Base-by-base conservation (phyloP, 2,113 vertebrate species). In the Nesoenas mayeri region DNA sequence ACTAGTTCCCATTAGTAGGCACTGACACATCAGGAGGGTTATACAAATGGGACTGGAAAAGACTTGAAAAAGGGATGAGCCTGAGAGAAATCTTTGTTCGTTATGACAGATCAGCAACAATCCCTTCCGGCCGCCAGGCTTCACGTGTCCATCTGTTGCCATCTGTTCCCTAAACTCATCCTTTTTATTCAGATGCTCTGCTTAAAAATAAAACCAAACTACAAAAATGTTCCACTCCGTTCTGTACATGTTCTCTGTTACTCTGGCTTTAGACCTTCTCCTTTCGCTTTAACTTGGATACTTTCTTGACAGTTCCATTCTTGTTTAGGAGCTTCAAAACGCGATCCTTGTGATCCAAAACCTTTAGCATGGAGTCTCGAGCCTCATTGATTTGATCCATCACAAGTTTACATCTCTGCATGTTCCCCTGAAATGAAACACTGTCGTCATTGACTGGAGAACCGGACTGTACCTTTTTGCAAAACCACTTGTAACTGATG, bases 301-400 rank as follows among this genome's bases (percentile, higher is more conserved):
- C 99, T 97, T 99, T 99, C 97, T 99, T 99, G 95, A 99, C 98
- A 83, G 98, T 97, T 69, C 99, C 99, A 3, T 99, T 99, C 98
- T 99, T 99, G 98, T 99, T 99, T 82, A 99, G 98, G 95, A 99
- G 98, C 97, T 99, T 99, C 96, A 99, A 97, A 90, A 99, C 99
- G 79, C 99, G 98, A 42, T 99, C 99, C 95, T 99, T 99, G 96
- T 99, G 99, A 96, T 99, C 99, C 91, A 99, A 98, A 58, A 99
- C 99, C 94, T 99, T 99, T 96, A 99, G 98, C 99, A 99, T 99
- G 96, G 99, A 99, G 98, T 99, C 99, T 96, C 99, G 98, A 95
- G 99, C 99, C 96, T 99, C 99, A 4, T 98, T 99, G 97, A 99
- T 99, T 98, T 99, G 99, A 98, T 99, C 99, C 99, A 99, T 99